These are phyloP conservation scores for Cephalotes varians DNA, from an alignment of 2,888 invertebrate genomes.

Conservation along the genomic window DNA sequence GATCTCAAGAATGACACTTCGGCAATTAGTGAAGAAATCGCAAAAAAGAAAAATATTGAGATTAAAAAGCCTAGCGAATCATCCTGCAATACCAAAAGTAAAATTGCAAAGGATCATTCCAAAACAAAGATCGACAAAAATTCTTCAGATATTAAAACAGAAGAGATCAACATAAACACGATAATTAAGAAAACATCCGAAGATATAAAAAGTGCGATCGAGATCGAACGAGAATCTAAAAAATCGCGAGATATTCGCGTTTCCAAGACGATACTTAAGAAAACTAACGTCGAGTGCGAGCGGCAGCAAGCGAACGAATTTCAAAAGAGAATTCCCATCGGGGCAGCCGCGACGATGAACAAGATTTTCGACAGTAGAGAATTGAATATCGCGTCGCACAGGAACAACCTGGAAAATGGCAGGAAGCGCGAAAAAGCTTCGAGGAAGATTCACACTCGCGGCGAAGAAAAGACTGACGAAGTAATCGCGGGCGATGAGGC, in stretches of 20 bases:
- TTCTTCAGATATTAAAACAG: not conserved
- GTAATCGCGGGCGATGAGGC: slow-evolving; percentile 21
- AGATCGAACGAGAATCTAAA: slow-evolving; percentile 2
- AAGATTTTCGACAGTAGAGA: slow-evolving; percentile 45
- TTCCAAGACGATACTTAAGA: slow-evolving; percentile 41
- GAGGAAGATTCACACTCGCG: slow-evolving; percentile 37
- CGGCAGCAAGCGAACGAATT: slow-evolving; percentile 32
- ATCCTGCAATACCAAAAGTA: not conserved
- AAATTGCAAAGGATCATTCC: not conserved
- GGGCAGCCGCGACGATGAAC: slow-evolving; percentile 37
- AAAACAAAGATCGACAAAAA: not conserved
- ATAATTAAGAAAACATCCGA: not conserved
- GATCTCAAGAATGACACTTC: not conserved
- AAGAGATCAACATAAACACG: not conserved
- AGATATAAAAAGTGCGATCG: not conserved
- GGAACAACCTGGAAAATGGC: not conserved
- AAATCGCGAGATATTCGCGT: slow-evolving; percentile 6
- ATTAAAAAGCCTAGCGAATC: not conserved
- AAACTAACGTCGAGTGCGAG: not conserved
- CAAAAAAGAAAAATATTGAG: not conserved
- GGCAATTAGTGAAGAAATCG: not conserved
- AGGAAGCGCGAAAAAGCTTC: slow-evolving; percentile 32
- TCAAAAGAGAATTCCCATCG: slow-evolving; percentile 39
- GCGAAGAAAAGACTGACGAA: slow-evolving; percentile 62
- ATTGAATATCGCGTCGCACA: not conserved